Conservation (phyloP, 2,888 invertebrate species). For the Acleris holmiana region DNA sequence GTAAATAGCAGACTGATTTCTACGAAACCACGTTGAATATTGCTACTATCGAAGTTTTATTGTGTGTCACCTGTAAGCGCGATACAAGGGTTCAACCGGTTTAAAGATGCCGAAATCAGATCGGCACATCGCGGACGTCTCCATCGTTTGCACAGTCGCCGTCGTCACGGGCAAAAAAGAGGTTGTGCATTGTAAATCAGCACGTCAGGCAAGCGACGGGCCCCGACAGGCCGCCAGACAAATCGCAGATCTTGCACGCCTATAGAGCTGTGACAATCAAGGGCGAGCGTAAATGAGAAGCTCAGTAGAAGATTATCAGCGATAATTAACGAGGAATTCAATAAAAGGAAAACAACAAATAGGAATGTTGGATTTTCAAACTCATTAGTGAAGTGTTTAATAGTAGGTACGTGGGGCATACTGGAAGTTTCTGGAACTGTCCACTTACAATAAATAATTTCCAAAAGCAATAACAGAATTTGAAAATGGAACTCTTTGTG, state of each 20-base stretch:
- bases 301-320: neutral
- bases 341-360: too few species aligned
- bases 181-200: slow-evolving; percentile 76
- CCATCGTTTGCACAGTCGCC: slow-evolving; percentile 59
- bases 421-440: too few species aligned
- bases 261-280: slow-evolving; percentile 56
- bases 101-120: slow-evolving; percentile 79
- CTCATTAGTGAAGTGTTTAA: too few species aligned
- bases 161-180: slow-evolving; percentile 63
- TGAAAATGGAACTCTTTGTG: too few species aligned
- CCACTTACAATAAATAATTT: too few species aligned
- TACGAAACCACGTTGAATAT: slow-evolving; percentile 2
- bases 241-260: slow-evolving; percentile 55
- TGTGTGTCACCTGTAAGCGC: slow-evolving; percentile 42
- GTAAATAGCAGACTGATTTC: neutral
- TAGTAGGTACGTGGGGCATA: too few species aligned
- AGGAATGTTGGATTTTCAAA: too few species aligned
- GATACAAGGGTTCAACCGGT: slow-evolving; percentile 48
- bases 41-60: slow-evolving; percentile 27
- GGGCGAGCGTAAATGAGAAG: slow-evolving; percentile 19
- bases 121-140: slow-evolving; percentile 67
- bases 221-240: slow-evolving; percentile 49
- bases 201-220: slow-evolving; percentile 57
- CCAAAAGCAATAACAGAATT: too few species aligned
- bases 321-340: too few species aligned